Conservation (phyloP, 2,888 invertebrate species). For the Idaea straminata region DNA sequence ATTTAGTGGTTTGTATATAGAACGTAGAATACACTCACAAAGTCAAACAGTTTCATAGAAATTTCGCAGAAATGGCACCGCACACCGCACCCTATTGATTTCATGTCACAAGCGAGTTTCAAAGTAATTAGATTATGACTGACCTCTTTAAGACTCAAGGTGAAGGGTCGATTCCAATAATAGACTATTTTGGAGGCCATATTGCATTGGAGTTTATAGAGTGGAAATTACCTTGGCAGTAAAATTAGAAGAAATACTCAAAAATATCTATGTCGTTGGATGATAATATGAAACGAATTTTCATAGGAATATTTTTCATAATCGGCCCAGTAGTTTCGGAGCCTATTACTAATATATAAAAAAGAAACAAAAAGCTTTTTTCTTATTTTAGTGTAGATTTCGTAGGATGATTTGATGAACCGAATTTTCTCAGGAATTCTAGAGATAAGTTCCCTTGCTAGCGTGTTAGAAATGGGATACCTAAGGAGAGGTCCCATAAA, state of each 20-base stretch:
- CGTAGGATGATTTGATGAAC: too few species aligned
- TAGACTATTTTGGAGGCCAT: not conserved
- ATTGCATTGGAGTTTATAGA: not conserved
- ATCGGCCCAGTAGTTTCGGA: too few species aligned
- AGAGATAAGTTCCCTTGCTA: too few species aligned
- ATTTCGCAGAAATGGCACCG: not conserved
- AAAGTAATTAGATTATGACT: not conserved
- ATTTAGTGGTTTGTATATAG: not conserved
- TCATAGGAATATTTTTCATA: too few species aligned
- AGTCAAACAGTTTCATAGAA: not conserved
- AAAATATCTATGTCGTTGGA: too few species aligned
- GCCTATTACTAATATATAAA: too few species aligned
- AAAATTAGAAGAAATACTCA: not conserved
- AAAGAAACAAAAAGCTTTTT: too few species aligned
- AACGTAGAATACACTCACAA: not conserved
- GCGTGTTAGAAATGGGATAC: too few species aligned
- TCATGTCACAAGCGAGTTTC: not conserved
- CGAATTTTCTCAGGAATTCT: too few species aligned
- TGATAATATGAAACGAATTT: too few species aligned
- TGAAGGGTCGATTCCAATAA: conserved; percentile 1
- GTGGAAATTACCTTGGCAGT: not conserved
- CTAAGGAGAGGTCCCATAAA: too few species aligned
- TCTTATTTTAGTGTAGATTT: too few species aligned
- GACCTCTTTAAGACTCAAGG: not conserved
- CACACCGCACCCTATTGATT: not conserved